A percentile compares a stretch with the other conserved stretches of the same genome.
These are phyloP conservation scores for Drosophila nr. fundita DNA, from an alignment of 2,888 invertebrate genomes.

Conservation along the genomic window DNA sequence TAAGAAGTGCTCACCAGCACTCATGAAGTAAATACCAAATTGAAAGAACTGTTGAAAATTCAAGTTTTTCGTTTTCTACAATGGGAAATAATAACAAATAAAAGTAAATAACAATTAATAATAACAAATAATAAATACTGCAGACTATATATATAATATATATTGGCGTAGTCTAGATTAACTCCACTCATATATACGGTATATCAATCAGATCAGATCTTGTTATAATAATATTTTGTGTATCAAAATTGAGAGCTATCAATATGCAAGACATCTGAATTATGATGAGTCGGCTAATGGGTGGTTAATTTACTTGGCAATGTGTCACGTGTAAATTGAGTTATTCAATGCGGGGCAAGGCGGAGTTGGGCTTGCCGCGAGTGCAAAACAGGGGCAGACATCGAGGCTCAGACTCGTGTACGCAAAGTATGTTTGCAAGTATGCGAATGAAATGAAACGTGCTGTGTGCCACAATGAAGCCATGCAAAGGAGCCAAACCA, in stretches of 20 bases:
- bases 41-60: not conserved
- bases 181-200: not conserved
- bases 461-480: conserved; percentile 78
- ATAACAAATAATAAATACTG: too few species aligned
- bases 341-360: conserved; percentile 54
- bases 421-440: conserved; percentile 46
- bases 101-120: too few species aligned
- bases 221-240: not conserved
- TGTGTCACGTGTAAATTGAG: conserved; percentile 81
- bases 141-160: too few species aligned
- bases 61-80: not conserved
- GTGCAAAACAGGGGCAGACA: not conserved
- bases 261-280: conserved; percentile 10
- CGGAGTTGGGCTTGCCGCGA: not conserved
- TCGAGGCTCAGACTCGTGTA: conserved; percentile 1
- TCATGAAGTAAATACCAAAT: not conserved
- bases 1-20: not conserved
- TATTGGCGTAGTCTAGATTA: too few species aligned
- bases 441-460: conserved; percentile 78
- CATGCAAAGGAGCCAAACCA: conserved; percentile 71
- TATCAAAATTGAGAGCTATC: not conserved
- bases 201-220: not conserved
- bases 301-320: conserved; percentile 67
- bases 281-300: conserved; percentile 38
- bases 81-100: too few species aligned